These are phyloP conservation scores for Petrolisthes manimaculis DNA, from an alignment of 2,888 invertebrate genomes.

Conservation along the genomic window DNA sequence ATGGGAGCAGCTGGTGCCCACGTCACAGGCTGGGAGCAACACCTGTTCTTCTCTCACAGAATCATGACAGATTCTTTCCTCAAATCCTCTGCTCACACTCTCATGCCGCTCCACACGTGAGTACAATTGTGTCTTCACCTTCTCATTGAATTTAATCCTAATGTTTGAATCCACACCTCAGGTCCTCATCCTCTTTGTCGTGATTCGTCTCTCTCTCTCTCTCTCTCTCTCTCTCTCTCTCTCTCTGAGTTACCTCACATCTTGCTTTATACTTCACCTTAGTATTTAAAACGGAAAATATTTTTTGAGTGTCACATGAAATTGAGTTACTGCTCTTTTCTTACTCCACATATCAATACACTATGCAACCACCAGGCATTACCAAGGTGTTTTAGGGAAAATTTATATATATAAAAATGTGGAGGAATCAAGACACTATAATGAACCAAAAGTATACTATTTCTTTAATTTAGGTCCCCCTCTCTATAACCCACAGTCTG, in stretches of 20 bases:
- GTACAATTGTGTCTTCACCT: not conserved
- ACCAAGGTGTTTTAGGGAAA: too few species aligned
- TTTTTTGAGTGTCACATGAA: too few species aligned
- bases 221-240: not conserved
- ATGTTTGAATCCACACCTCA: not conserved
- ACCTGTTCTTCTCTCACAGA: constrained; percentile 31
- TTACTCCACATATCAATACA: too few species aligned
- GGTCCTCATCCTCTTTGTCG: not conserved
- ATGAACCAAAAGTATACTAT: not conserved
- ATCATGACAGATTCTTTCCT: not conserved
- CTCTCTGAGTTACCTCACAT: not conserved
- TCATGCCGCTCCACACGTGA: constrained; percentile 22
- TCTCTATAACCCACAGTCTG: constrained; percentile 2
- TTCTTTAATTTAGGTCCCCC: not conserved
- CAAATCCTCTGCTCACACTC: not conserved
- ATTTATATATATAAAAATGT: too few species aligned
- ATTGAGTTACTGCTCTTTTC: too few species aligned
- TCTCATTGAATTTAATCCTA: too few species aligned
- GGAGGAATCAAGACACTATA: too few species aligned
- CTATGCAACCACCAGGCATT: too few species aligned
- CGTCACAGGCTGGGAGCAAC: constrained; percentile 54
- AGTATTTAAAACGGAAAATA: not conserved
- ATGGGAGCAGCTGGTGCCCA: constrained; percentile 42
- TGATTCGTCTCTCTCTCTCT: not conserved
- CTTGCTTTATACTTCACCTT: not conserved